These are phyloP conservation scores for Notospermus geniculatus DNA, from an alignment of 1,140 invertebrate species.

Conservation along the genomic window DNA sequence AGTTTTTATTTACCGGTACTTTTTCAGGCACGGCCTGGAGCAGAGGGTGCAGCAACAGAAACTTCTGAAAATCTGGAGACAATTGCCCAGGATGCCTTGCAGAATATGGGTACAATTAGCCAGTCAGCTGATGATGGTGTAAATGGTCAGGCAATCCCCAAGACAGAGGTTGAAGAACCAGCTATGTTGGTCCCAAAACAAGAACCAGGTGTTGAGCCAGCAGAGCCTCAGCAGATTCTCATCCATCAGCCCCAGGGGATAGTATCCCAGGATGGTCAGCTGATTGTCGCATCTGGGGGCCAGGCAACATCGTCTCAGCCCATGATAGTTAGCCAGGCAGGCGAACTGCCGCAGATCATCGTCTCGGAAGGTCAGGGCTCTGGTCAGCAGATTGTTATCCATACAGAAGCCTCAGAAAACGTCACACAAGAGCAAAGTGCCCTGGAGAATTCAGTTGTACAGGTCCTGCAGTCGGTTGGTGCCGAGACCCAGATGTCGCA, in stretches of 20 bases:
- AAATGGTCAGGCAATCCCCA: no score
- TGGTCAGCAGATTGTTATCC: neutral
- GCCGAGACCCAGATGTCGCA: neutral
- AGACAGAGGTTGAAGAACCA: neutral
- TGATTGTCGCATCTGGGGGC: slow-evolving; percentile 17
- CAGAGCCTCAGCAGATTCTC: neutral
- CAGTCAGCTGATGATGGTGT: no score
- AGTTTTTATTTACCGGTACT: no score
- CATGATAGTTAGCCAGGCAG: neutral
- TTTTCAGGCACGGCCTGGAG: no score
- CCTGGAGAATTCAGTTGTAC: neutral
- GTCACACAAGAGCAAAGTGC: neutral
- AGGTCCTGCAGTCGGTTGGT: slow-evolving; percentile 5
- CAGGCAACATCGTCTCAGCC: slow-evolving; percentile 7
- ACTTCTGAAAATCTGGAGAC: no score
- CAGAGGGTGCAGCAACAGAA: no score
- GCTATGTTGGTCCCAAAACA: neutral
- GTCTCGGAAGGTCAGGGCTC: neutral
- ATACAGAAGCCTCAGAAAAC: neutral
- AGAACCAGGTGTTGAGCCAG: neutral
- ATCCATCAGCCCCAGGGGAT: neutral
- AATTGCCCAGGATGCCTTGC: no score
- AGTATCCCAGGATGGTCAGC: neutral
- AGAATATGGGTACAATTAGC: no score
- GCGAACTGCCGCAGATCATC: neutral